Base-by-base conservation (phyloP, 2,888 invertebrate genomes). In the Plemyria rubiginata region DNA sequence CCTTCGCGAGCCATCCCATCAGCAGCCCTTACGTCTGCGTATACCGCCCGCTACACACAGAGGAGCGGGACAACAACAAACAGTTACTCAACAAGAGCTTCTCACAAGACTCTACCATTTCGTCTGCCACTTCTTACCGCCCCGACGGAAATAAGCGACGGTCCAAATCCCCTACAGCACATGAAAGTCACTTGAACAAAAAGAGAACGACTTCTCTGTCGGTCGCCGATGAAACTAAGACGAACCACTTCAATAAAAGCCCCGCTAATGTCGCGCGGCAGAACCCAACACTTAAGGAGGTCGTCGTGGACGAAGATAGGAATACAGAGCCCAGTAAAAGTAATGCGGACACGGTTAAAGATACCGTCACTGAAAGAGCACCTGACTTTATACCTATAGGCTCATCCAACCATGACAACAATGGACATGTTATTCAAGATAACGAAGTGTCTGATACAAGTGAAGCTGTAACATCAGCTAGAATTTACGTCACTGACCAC, bases 401-500 rank as follows among this genome's bases (percentile, higher is more conserved):
- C 15, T 84, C 87, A 0, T 75, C 79, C 1, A 91, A 91, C 70
- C 87, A 77, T 62, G 88, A 92, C 75, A 84, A 86, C 36, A 80
- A 76, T 48, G 91, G 90, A 2, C 87, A 88, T 54, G 82, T 92
- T 15, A 90, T 92, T 53, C 92, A 92, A 73, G 91, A 92, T 60
- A 92, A 87, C 69, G 90, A 92, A 74, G 90, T 92, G 3, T 91
- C 92, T 0, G 90, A 92, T 51, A 89, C 92, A 0, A 92, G 88
- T 56, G 87, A 89, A 52, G 82, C 80, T 1, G 74, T 90, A 16
- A 85, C 87, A 4, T 82, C 88, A 1, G 92, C 94, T 0, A 89
- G 93, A 63, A 92, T 94, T 51, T 90, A 93, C 67, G 78, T 94
- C 71, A 89, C 92, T 0, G 83, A 84, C 28, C 91, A 93, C 29